Percentiles rank a stretch among this genome's conserved stretches.
Evolutionary conservation across 2,888 invertebrate genomes (phyloP).

Genomic region (Lysandra coridon): DNA sequence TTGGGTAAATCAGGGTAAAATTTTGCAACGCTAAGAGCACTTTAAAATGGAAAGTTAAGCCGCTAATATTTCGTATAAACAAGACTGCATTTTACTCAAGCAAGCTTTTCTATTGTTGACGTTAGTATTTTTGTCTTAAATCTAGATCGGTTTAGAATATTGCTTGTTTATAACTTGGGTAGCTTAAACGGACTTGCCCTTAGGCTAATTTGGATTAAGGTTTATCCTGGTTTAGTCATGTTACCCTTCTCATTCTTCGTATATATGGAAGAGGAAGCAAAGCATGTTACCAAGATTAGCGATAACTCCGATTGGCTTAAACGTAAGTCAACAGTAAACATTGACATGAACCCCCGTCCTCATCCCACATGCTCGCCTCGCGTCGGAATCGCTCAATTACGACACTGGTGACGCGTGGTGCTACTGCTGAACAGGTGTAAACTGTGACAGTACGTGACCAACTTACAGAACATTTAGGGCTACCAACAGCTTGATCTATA

Average conservation of each 20-base stretch:
- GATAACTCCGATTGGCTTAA: constrained; percentile 1
- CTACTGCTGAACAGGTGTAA: constrained; percentile 66
- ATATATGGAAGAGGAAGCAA: neutral
- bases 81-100: too few relatives aligned
- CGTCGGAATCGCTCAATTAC: constrained; percentile 69
- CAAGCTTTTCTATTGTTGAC: too few relatives aligned
- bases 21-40: neutral
- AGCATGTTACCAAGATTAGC: neutral
- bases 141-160: neutral
- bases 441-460: constrained; percentile 61
- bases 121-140: neutral
- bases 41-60: too few relatives aligned
- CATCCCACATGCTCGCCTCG: constrained; percentile 66
- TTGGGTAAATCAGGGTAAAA: neutral
- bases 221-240: neutral
- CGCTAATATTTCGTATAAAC: too few relatives aligned
- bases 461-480: constrained; percentile 45
- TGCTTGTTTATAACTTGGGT: too few relatives aligned
- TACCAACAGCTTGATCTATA: neutral
- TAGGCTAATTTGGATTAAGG: neutral
- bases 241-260: neutral
- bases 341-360: constrained; percentile 54
- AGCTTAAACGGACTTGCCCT: too few relatives aligned
- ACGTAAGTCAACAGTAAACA: constrained; percentile 40
- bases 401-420: constrained; percentile 68